phyloP scores from a whole-genome alignment of 2,797 vertebrate species.

The Sylvilagus floridanus region DNA sequence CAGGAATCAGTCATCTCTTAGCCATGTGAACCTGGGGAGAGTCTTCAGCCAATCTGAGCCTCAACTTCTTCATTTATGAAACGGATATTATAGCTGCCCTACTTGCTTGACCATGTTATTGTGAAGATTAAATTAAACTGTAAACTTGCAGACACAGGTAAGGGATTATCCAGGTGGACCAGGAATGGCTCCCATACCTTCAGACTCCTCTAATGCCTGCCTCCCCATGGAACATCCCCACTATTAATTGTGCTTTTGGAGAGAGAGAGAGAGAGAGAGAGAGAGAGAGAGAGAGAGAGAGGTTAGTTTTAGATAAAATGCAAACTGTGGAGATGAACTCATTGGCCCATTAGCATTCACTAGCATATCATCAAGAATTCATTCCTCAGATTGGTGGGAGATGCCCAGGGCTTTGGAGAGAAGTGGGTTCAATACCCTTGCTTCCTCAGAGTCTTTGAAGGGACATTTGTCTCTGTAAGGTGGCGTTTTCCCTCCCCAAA shows the following conservation, averaged over 20 bases:
- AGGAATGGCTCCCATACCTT: background rate
- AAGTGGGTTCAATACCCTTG: constrained; percentile 11
- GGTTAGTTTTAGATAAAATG: constrained; percentile 52
- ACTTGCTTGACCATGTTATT: background rate
- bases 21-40: background rate
- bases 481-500: constrained; percentile 35
- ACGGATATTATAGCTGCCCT: background rate
- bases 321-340: constrained; percentile 16
- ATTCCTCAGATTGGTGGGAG: constrained; percentile 13
- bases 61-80: constrained; percentile 54
- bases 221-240: background rate
- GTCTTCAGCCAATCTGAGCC: background rate
- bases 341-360: background rate
- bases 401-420: background rate
- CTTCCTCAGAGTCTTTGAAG: constrained; percentile 47
- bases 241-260: constrained; percentile 23
- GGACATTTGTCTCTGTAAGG: constrained; percentile 13
- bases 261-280: constrained; percentile 23
- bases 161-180: background rate
- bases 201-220: background rate
- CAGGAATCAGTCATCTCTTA: background rate
- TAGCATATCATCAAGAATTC: constrained; percentile 39
- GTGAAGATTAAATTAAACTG: constrained; percentile 32
- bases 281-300: constrained; percentile 38
- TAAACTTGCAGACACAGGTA: background rate